Conservation (phyloP, 2,888 invertebrate species). For the Toxonevra muliebris region DNA sequence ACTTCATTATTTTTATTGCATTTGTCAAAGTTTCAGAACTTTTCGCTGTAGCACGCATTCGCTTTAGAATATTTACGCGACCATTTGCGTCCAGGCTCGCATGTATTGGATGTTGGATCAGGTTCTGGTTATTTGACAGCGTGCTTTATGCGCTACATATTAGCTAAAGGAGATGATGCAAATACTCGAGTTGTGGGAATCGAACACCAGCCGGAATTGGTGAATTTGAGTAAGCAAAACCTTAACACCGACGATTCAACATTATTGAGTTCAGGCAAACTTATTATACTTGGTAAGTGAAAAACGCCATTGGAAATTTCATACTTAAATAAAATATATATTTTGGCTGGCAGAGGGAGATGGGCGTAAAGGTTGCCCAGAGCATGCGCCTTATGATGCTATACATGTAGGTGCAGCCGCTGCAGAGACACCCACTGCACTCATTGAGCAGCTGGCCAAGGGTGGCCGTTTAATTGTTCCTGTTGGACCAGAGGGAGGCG, state of each 20-base stretch:
- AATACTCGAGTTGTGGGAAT: slow-evolving; percentile 80
- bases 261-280: slow-evolving; percentile 73
- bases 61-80: slow-evolving; percentile 86
- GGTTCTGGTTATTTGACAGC: slow-evolving; percentile 94
- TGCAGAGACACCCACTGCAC: slow-evolving; percentile 76
- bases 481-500: slow-evolving; percentile 85
- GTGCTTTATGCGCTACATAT: slow-evolving; percentile 87
- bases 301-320: neutral
- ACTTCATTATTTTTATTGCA: slow-evolving; percentile 3
- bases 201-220: slow-evolving; percentile 88
- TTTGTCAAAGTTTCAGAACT: slow-evolving; percentile 9
- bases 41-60: slow-evolving; percentile 79
- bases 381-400: slow-evolving; percentile 85
- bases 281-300: slow-evolving; percentile 75
- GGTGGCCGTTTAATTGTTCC: slow-evolving; percentile 92
- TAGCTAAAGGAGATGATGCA: slow-evolving; percentile 63
- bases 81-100: slow-evolving; percentile 78
- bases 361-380: slow-evolving; percentile 81
- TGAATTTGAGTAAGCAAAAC: slow-evolving; percentile 78
- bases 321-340: neutral
- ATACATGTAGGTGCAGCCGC: slow-evolving; percentile 95
- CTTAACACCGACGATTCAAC: slow-evolving; percentile 77
- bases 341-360: slow-evolving; percentile 76
- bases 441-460: slow-evolving; percentile 67
- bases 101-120: slow-evolving; percentile 90